Conservation (phyloP, 2,888 invertebrate species). For the Rhopalosiphum nymphaeae region DNA sequence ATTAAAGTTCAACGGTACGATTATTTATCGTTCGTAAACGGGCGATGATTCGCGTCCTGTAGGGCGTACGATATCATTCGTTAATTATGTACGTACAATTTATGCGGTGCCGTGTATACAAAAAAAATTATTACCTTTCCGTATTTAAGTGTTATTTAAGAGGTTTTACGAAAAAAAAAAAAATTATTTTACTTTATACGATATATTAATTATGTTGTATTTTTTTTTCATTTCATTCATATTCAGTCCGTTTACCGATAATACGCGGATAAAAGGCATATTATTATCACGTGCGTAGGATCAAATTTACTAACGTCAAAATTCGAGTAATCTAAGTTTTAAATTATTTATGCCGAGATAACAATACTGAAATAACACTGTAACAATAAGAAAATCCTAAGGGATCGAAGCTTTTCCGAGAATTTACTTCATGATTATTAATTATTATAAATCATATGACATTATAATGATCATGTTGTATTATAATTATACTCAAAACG, state of each 20-base stretch:
- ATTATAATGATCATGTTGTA: not conserved
- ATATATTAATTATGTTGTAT: not conserved
- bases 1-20: slow-evolving; percentile 29
- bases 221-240: not conserved
- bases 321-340: not conserved
- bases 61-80: not conserved
- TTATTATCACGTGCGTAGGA: not conserved
- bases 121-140: not conserved
- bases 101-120: not conserved
- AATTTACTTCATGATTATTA: not conserved
- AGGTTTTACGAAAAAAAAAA: not conserved
- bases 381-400: not conserved
- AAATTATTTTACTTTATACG: not conserved
- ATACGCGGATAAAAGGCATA: not conserved
- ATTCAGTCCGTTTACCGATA: not conserved
- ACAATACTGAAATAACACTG: not conserved
- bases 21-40: slow-evolving; percentile 38
- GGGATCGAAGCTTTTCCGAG: not conserved
- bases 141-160: not conserved
- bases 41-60: not conserved
- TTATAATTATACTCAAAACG: not conserved
- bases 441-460: not conserved
- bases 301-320: not conserved
- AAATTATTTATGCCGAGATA: not conserved
- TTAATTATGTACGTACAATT: not conserved